phyloP scores from a whole-genome alignment of 2,888 invertebrate genomes.

The Acronicta leporina region DNA sequence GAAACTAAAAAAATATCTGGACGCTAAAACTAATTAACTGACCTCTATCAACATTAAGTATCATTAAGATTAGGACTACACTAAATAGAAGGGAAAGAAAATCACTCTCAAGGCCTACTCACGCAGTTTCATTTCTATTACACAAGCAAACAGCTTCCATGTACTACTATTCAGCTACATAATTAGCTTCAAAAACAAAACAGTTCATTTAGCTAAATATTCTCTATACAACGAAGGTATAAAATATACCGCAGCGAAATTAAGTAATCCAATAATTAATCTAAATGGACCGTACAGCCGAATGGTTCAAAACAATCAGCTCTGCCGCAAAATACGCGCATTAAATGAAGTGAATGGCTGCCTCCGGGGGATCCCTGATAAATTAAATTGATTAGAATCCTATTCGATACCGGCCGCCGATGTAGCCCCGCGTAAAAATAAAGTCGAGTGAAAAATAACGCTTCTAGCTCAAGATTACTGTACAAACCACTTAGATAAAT shows the following conservation, averaged over 20 bases:
- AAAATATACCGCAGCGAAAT: constrained; percentile 83
- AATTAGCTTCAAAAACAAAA: constrained; percentile 53
- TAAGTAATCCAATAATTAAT: constrained; percentile 89
- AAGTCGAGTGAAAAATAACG: constrained; percentile 85
- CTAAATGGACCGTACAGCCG: constrained; percentile 89
- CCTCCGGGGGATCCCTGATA: constrained; percentile 88
- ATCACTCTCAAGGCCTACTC: constrained; percentile 26
- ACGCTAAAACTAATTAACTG: constrained; percentile 41
- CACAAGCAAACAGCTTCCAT: constrained; percentile 34
- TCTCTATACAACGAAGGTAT: constrained; percentile 63
- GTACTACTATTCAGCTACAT: constrained; percentile 36
- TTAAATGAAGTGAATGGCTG: constrained; percentile 89
- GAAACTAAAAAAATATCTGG: constrained; percentile 40
- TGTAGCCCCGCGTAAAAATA: constrained; percentile 85
- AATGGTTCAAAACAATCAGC: constrained; percentile 89
- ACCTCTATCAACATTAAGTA: constrained; percentile 48
- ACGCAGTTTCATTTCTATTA: constrained; percentile 41
- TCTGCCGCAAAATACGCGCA: constrained; percentile 89
- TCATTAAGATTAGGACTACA: constrained; percentile 48
- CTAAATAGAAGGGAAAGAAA: constrained; percentile 47
- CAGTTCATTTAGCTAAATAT: constrained; percentile 53
- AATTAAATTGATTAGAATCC: constrained; percentile 90
- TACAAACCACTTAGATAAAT: constrained; percentile 65
- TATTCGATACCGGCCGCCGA: constrained; percentile 83
- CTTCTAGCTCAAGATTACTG: constrained; percentile 71